A percentile compares a stretch with the other conserved stretches of the same genome.
phyloP scores from a whole-genome alignment of 2,888 invertebrate genomes.

The Brachyptera putata region DNA sequence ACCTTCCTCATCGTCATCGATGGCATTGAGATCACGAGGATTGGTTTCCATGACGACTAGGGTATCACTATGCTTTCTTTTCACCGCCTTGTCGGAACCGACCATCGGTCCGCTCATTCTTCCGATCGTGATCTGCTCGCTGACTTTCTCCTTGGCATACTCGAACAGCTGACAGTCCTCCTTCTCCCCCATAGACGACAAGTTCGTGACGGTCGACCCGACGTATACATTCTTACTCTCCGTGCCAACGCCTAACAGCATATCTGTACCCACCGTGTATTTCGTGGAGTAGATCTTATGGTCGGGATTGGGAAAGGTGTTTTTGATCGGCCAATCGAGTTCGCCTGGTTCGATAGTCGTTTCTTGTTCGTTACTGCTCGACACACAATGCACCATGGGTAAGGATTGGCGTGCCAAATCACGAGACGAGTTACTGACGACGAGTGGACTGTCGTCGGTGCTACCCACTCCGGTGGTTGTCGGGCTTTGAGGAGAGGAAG shows the following conservation, averaged over 20 bases:
- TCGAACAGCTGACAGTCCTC: too few relatives aligned
- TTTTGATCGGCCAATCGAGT: constrained; percentile 7
- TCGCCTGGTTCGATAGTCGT: neutral
- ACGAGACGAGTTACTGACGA: neutral
- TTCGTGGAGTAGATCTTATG: neutral
- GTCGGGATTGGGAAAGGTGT: neutral
- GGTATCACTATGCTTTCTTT: constrained; percentile 42
- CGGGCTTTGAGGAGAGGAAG: constrained; percentile 38
- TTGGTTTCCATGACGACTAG: constrained; percentile 45
- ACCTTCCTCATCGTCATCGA: constrained; percentile 46
- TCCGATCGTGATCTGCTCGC: neutral
- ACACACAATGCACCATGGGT: constrained; percentile 82
- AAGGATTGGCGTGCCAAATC: constrained; percentile 14
- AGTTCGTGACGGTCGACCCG: constrained; percentile 22
- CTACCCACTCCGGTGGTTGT: constrained; percentile 38
- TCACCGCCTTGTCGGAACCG: constrained; percentile 16
- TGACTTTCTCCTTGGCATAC: neutral
- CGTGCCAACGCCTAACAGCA: neutral
- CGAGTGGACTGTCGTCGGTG: constrained; percentile 39
- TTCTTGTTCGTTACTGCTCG: constrained; percentile 65
- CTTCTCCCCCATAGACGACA: constrained; percentile 1
- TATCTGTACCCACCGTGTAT: neutral
- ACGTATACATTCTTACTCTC: constrained; percentile 3
- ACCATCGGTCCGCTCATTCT: neutral
- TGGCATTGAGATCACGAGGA: constrained; percentile 40